Evolutionary conservation across 2,113 vertebrate species (phyloP).

Genomic region (Ranitomeya imitator): DNA sequence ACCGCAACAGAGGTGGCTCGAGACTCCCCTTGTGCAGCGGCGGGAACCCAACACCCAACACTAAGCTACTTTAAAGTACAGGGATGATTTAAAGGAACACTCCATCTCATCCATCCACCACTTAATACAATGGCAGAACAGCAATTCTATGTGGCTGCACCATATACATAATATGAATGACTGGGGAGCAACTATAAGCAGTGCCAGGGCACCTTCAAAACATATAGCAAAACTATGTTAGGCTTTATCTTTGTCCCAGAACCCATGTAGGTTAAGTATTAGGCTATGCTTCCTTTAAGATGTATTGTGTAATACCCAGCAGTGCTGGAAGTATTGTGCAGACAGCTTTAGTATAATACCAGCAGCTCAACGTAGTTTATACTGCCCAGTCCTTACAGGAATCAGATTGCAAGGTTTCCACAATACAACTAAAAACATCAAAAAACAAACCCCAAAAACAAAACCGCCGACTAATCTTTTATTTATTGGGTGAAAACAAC

Average conservation of each 20-base stretch:
- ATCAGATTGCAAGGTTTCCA: background rate
- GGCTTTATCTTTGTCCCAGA: background rate
- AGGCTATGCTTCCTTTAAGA: background rate
- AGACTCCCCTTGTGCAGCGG: too few species aligned
- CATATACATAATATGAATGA: too few species aligned
- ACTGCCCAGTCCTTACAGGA: background rate
- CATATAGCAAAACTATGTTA: too few species aligned
- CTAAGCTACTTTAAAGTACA: too few species aligned
- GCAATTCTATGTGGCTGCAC: too few species aligned
- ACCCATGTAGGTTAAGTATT: background rate
- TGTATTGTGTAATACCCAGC: background rate
- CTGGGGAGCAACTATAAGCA: too few species aligned
- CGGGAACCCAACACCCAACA: too few species aligned
- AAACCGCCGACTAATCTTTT: background rate
- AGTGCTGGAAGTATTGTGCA: background rate
- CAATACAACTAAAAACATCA: background rate
- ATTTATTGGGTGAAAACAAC: background rate
- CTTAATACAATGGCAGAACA: too few species aligned
- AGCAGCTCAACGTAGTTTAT: background rate
- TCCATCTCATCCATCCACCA: too few species aligned
- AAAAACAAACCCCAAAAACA: background rate
- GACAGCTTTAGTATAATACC: background rate
- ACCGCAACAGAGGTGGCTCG: too few species aligned
- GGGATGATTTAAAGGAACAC: too few species aligned
- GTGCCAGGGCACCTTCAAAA: too few species aligned